Evolutionary conservation across 2,888 invertebrate species (phyloP).

Genomic region (Lacanobia oleracea): DNA sequence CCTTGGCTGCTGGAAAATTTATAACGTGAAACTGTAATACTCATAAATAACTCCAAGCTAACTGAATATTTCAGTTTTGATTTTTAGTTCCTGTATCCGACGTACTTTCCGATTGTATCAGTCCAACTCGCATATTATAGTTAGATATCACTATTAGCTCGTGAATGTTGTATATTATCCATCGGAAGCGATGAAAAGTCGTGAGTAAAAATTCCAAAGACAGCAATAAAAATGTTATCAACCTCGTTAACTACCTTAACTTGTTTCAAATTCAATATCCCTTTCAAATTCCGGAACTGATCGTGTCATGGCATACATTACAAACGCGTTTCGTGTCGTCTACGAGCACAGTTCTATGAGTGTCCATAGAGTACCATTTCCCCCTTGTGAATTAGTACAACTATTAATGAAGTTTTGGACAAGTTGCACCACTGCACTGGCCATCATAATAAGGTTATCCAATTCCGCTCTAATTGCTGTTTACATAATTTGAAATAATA

Average conservation of each 20-base stretch:
- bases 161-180: neutral
- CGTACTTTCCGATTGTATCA: neutral
- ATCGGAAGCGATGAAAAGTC: neutral
- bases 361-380: slow-evolving; percentile 18
- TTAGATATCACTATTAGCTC: neutral
- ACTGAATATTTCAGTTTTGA: slow-evolving; percentile 23
- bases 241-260: slow-evolving; percentile 45
- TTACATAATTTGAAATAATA: slow-evolving; percentile 56
- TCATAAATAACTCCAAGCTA: slow-evolving; percentile 37
- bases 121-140: neutral
- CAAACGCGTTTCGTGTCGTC: slow-evolving; percentile 47
- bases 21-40: slow-evolving; percentile 37
- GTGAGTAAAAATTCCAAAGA: slow-evolving; percentile 23
- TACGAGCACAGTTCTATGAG: slow-evolving; percentile 2
- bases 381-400: slow-evolving; percentile 34
- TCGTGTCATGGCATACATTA: slow-evolving; percentile 56
- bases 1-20: slow-evolving; percentile 58
- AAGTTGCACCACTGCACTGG: slow-evolving; percentile 37
- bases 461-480: slow-evolving; percentile 64
- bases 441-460: slow-evolving; percentile 47
- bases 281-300: slow-evolving; percentile 58
- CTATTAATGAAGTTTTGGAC: slow-evolving; percentile 26
- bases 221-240: slow-evolving; percentile 41
- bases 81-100: slow-evolving; percentile 37
- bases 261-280: slow-evolving; percentile 53